phyloP scores from a whole-genome alignment of 2,113 vertebrate species.

The Ochotona princeps region DNA sequence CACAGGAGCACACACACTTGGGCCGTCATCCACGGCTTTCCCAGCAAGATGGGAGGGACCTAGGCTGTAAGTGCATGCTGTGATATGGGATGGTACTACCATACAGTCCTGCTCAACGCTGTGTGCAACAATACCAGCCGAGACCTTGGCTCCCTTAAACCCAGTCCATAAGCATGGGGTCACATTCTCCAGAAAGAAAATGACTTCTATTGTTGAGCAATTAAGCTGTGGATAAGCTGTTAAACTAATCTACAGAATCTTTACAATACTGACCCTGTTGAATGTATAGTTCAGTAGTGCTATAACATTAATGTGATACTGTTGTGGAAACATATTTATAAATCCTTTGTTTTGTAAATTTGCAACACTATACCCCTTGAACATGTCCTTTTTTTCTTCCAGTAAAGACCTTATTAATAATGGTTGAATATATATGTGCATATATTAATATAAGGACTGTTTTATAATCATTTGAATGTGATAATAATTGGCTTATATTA shows the following conservation, averaged over 20 bases:
- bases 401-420: not conserved
- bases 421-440: not conserved
- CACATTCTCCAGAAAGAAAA: not conserved
- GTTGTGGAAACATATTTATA: not conserved
- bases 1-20: too few relatives aligned
- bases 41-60: too few relatives aligned
- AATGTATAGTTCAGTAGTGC: not conserved
- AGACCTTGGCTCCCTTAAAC: not conserved
- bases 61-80: too few relatives aligned
- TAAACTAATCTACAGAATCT: too few relatives aligned
- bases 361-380: not conserved
- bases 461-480: not conserved
- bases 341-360: not conserved
- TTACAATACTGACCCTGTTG: not conserved
- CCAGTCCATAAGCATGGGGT: not conserved
- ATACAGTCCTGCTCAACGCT: too few relatives aligned
- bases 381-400: rapidly evolving
- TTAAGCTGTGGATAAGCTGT: not conserved
- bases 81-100: too few relatives aligned
- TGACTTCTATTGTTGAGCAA: not conserved
- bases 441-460: not conserved
- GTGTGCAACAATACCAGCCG: too few relatives aligned
- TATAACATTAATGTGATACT: not conserved
- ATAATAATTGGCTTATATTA: not conserved
- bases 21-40: too few relatives aligned